Evolutionary conservation across 2,113 vertebrate genomes (phyloP).

Genomic region (Vulpes ferrilata): DNA sequence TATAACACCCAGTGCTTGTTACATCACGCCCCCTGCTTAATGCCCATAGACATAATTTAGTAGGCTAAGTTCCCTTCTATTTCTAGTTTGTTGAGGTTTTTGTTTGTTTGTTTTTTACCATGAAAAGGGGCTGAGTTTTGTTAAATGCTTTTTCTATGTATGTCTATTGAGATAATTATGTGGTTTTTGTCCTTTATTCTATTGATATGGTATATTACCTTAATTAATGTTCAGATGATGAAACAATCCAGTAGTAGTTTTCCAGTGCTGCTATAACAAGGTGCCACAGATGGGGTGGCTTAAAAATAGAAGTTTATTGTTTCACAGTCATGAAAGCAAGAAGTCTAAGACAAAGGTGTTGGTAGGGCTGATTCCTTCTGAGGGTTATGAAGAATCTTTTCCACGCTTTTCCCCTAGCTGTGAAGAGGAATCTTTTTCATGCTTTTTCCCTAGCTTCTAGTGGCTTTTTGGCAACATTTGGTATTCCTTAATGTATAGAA

Average conservation of each 20-base stretch:
- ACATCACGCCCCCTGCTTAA: not conserved
- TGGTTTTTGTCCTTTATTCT: slow-evolving; percentile 1
- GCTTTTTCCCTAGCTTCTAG: not conserved
- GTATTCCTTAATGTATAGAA: not conserved
- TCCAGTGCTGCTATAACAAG: not conserved
- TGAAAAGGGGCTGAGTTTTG: not conserved
- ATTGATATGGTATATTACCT: not conserved
- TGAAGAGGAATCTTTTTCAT: slow-evolving; percentile 8
- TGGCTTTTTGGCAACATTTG: slow-evolving; percentile 27
- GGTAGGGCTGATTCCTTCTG: not conserved
- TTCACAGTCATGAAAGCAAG: not conserved
- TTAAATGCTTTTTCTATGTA: slow-evolving; percentile 1
- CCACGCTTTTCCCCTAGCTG: not conserved
- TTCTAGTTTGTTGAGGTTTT: slow-evolving; percentile 1
- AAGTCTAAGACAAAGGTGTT: slow-evolving; percentile 11
- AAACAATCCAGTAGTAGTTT: not conserved
- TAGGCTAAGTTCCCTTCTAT: not conserved
- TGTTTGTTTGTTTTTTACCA: slow-evolving; percentile 11
- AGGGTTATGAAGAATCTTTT: not conserved
- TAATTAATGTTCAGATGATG: slow-evolving; percentile 49
- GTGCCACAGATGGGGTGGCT: not conserved
- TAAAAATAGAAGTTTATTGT: not conserved
- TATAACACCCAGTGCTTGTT: not conserved
- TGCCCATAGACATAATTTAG: not conserved
- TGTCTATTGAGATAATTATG: not conserved